phyloP scores from a whole-genome alignment of 2,113 vertebrate species.

The Paramormyrops kingsleyae region DNA sequence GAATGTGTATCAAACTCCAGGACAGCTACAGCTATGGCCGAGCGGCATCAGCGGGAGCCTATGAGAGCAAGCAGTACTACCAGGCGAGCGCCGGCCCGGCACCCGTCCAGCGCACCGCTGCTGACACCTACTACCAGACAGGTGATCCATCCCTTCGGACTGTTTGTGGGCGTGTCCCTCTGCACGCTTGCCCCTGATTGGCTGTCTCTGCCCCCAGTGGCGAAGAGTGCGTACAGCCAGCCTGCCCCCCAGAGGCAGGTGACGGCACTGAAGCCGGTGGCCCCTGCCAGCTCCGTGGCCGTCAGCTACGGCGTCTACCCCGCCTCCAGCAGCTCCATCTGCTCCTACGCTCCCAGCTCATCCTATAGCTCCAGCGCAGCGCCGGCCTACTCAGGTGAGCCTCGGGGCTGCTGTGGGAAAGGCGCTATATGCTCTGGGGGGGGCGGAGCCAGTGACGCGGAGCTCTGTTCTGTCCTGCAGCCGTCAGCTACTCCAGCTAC shows the following conservation, averaged over 20 bases:
- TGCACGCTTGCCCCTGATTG: background rate
- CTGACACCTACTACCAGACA: constrained; percentile 54
- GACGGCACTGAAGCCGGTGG: constrained; percentile 49
- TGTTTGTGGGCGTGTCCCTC: background rate
- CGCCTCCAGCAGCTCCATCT: constrained; percentile 48
- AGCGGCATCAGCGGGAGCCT: constrained; percentile 41
- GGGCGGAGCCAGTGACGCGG: background rate
- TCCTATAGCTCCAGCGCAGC: constrained; percentile 52
- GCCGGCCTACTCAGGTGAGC: constrained; percentile 59
- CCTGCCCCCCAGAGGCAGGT: constrained; percentile 56
- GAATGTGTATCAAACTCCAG: constrained; percentile 25
- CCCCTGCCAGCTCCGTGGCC: constrained; percentile 47
- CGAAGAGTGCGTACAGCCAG: constrained; percentile 55
- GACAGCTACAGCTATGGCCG: constrained; percentile 52
- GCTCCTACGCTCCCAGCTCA: constrained; percentile 57
- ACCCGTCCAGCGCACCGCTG: constrained; percentile 44
- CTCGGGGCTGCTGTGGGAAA: too few relatives aligned
- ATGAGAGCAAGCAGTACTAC: constrained; percentile 55
- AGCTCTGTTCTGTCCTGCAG: constrained; percentile 39
- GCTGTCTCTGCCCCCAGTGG: constrained; percentile 38
- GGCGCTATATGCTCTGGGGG: background rate
- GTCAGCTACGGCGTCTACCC: constrained; percentile 60
- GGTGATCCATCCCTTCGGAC: constrained; percentile 35
- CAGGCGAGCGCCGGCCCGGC: constrained; percentile 44
- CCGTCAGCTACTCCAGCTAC: constrained; percentile 57